These are phyloP conservation scores for Emydura subglobosa DNA, from an alignment of 2,113 vertebrate genomes.

Conservation along the genomic window DNA sequence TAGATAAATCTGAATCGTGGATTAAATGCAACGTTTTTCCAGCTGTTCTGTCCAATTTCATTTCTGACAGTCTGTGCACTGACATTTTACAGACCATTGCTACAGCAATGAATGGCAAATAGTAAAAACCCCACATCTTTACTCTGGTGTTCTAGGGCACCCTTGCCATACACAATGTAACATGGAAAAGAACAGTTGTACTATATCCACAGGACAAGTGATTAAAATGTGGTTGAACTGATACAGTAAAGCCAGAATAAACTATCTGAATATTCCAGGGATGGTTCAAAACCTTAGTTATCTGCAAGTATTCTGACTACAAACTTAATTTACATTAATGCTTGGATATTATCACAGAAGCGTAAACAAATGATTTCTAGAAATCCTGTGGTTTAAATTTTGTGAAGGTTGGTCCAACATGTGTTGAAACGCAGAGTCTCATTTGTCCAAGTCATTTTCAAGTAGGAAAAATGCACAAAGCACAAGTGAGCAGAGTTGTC, in stretches of 20 bases:
- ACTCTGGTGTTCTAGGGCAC: conserved; percentile 64
- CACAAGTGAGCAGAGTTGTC: not conserved
- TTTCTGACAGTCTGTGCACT: conserved; percentile 47
- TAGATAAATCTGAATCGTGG: conserved; percentile 43
- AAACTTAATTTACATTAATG: conserved; percentile 5
- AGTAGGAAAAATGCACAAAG: conserved; percentile 75
- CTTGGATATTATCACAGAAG: conserved; percentile 7
- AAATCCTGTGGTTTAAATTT: conserved; percentile 65
- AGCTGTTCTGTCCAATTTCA: conserved; percentile 53
- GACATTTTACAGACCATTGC: conserved; percentile 18
- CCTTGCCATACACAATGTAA: conserved; percentile 45
- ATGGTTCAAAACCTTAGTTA: conserved; percentile 57
- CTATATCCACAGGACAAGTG: conserved; percentile 45
- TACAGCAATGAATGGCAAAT: conserved; percentile 22
- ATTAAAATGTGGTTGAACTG: conserved; percentile 30
- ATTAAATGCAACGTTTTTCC: conserved; percentile 35
- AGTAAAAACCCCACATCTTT: not conserved
- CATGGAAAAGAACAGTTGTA: conserved; percentile 31
- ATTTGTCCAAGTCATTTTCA: conserved; percentile 68
- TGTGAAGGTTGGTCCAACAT: conserved; percentile 72
- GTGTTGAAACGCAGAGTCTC: conserved; percentile 62
- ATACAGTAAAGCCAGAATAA: conserved; percentile 5
- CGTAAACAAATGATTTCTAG: conserved; percentile 24
- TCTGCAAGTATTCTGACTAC: conserved; percentile 35
- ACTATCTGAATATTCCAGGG: not conserved